These are phyloP conservation scores for Perca schrenkii DNA, from an alignment of 2,113 vertebrate genomes.

Conservation along the genomic window DNA sequence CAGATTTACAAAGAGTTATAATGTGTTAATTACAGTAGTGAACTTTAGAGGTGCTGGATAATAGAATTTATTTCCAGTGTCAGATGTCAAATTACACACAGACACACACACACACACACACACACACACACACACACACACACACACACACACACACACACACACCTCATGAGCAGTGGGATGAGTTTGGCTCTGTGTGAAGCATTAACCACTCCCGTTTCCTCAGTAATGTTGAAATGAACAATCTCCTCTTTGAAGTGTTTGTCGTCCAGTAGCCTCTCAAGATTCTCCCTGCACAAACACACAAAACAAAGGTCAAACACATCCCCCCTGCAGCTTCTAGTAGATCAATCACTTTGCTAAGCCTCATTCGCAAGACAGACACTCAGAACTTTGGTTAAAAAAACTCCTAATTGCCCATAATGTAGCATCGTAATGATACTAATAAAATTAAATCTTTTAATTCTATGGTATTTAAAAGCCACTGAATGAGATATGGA, in stretches of 20 bases:
- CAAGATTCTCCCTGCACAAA: constrained; percentile 90
- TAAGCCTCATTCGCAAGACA: neutral
- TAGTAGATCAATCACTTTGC: neutral
- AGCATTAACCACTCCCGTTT: constrained; percentile 87
- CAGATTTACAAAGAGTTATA: no score
- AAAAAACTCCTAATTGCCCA: neutral
- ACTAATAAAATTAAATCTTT: no score
- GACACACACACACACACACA: no score
- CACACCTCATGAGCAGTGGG: constrained; percentile 95
- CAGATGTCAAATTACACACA: no score
- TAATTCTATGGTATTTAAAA: neutral
- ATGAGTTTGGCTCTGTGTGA: constrained; percentile 90
- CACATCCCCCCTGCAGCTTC: neutral
- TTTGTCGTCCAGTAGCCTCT: constrained; percentile 93
- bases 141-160: neutral
- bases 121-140: no score
- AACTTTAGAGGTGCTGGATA: no score
- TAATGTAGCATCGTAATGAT: neutral
- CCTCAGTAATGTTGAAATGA: constrained; percentile 95
- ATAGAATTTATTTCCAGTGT: no score
- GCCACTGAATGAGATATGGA: neutral
- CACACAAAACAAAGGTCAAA: constrained; percentile 4
- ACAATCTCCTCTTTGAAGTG: constrained; percentile 97
- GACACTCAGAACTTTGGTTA: neutral
- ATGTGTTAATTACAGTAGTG: no score